These are phyloP conservation scores for Drosophila nigrodunni DNA, from an alignment of 1,140 invertebrate genomes.

Conservation along the genomic window DNA sequence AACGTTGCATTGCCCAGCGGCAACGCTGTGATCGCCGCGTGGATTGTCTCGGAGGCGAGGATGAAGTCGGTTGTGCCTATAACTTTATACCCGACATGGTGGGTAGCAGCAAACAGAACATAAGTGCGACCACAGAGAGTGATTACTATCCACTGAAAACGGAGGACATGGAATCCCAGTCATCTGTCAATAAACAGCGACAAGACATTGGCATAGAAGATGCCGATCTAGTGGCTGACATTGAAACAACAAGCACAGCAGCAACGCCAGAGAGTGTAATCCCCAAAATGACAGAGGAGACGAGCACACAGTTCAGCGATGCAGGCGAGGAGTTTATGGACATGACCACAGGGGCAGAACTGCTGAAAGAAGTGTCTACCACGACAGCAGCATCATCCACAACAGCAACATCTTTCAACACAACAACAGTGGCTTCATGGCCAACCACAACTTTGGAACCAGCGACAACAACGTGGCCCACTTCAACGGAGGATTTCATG, in stretches of 20 bases:
- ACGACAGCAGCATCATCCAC: background rate
- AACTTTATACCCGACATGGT: constrained; percentile 79
- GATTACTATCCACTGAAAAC: constrained; percentile 58
- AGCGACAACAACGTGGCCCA: constrained; percentile 47
- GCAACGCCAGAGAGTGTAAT: constrained; percentile 1
- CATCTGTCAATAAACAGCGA: constrained; percentile 23
- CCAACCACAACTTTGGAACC: constrained; percentile 7
- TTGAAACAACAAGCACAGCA: constrained; percentile 14
- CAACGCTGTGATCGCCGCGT: constrained; percentile 89
- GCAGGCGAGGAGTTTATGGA: background rate
- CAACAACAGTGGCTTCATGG: background rate
- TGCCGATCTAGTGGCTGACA: constrained; percentile 32
- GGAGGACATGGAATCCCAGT: constrained; percentile 7
- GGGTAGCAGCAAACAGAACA: constrained; percentile 42
- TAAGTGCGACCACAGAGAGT: constrained; percentile 59
- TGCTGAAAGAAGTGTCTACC: background rate
- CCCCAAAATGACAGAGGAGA: background rate
- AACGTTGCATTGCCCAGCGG: constrained; percentile 88
- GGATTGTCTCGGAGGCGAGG: constrained; percentile 91
- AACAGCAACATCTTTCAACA: background rate
- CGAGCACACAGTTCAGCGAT: background rate
- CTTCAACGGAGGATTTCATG: constrained; percentile 63
- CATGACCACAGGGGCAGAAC: background rate
- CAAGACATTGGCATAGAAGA: constrained; percentile 55
- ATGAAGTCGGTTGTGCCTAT: constrained; percentile 88